Base-by-base conservation (phyloP, 2,888 invertebrate species). In the Diplolepis rosae region DNA sequence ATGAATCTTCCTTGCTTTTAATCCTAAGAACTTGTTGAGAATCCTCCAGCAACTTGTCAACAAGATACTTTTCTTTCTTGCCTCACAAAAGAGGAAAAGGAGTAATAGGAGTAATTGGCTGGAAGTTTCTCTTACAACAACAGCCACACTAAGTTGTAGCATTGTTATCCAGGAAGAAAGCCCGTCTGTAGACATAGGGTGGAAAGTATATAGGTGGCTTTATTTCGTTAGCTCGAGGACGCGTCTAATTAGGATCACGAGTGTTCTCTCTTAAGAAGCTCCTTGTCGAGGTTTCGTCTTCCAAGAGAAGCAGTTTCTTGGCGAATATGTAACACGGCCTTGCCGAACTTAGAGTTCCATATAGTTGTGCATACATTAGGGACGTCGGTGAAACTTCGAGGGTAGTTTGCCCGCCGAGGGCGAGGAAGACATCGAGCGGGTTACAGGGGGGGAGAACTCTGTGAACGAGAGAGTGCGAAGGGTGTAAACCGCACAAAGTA, bases 401-500 rank as follows among this genome's bases (percentile, higher is more conserved):
- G 82, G 84, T 87, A 86, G 85, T 85, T 86, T 86, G 85, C 84
- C 84, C 82, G 79, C 81, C 75, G 78, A 74, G 77, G 78, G 76
- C 78, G 79, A 77, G 77, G 78, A 77, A 75, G 79, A 77, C 78
- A 75, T 69, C 52, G 71, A 77, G 77, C 77, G 75, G 68, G 75
- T 65, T 76, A 72, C 56, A n/a, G 61, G 48, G 68, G 70, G 69
- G 65, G 54, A 65, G 24, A 30, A 28, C 35, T 30, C 71, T 76
- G 71, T 70, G 77, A 75, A 72, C 75, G 80, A 75, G 69, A 69
- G 70, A 68, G 61, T 39, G 61, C 74, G 74, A 72, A 80, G 87
- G 86, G 86, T 87, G 88, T 87, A 87, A 88, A 88, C 88, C 87
- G 85, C 87, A 83, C 85, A 88, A 88, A 88, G 88, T 88, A 88